Conservation (phyloP, 1,140 invertebrate species). For the Zaprionus kolodkinae region DNA sequence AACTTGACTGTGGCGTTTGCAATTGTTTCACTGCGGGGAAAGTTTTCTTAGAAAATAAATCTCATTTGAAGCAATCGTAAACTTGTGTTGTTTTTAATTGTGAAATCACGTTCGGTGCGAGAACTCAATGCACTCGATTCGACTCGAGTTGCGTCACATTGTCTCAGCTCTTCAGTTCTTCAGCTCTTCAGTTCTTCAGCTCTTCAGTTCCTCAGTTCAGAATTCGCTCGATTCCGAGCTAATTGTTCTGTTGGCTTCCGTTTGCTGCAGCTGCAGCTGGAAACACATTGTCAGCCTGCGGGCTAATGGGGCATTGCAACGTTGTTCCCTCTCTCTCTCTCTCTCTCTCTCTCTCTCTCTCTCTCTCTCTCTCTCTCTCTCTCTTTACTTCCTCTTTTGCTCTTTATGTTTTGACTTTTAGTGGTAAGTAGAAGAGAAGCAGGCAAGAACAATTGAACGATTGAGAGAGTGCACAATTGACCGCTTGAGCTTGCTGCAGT, state of each 20-base stretch:
- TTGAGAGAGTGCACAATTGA: constrained; percentile 1
- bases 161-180: neutral
- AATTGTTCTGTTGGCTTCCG: constrained; percentile 3
- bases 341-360: neutral
- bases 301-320: constrained; percentile 22
- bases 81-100: constrained; percentile 5
- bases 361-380: neutral
- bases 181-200: too few relatives aligned
- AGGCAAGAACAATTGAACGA: constrained; percentile 15
- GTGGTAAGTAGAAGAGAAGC: neutral
- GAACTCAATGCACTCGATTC: neutral
- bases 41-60: neutral
- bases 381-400: neutral
- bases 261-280: neutral
- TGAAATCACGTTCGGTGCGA: neutral
- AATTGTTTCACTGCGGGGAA: neutral
- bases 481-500: neutral
- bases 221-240: neutral
- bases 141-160: neutral
- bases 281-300: constrained; percentile 6
- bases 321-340: neutral
- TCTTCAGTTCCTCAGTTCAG: too few relatives aligned
- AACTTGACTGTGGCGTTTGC: neutral
- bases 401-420: neutral
- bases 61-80: neutral